Evolutionary conservation across 2,888 invertebrate genomes (phyloP).

Genomic region (Epistrophella euchroma): DNA sequence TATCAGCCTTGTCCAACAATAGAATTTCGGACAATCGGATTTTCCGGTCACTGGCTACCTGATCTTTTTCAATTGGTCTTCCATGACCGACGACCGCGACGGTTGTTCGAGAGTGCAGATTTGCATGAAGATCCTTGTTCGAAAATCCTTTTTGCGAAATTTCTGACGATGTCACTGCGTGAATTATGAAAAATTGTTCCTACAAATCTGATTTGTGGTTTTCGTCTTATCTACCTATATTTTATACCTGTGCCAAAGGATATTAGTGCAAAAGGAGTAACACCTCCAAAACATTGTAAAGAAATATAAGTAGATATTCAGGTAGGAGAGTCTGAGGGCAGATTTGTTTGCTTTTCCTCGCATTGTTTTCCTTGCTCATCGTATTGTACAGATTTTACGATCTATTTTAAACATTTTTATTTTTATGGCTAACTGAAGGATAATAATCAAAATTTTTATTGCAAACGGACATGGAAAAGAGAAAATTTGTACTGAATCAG

Average conservation of each 20-base stretch:
- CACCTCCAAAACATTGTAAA: constrained; percentile 62
- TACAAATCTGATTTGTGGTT: constrained; percentile 44
- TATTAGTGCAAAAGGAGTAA: constrained; percentile 73
- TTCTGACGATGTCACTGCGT: constrained; percentile 5
- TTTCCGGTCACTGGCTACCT: constrained; percentile 66
- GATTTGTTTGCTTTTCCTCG: constrained; percentile 69
- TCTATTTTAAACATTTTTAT: constrained; percentile 49
- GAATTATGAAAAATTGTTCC: constrained; percentile 31
- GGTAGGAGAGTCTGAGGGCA: constrained; percentile 66
- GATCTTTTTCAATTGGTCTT: constrained; percentile 38
- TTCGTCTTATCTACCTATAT: neutral
- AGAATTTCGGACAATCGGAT: constrained; percentile 66
- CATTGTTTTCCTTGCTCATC: constrained; percentile 55
- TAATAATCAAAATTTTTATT: constrained; percentile 71
- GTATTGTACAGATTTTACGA: constrained; percentile 59
- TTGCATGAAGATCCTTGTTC: constrained; percentile 49
- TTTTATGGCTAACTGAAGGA: constrained; percentile 57
- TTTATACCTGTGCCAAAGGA: neutral
- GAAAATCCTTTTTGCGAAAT: constrained; percentile 52
- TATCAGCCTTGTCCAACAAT: constrained; percentile 28
- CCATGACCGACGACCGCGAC: too few species aligned
- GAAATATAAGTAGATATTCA: neutral
- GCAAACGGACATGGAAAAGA: constrained; percentile 42
- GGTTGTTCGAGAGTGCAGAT: constrained; percentile 12
- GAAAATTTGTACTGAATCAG: constrained; percentile 50